Evolutionary conservation across 2,113 vertebrate species (phyloP), one percentile per base, ranked within the genome.

Genomic region (Orcinus orca): DNA sequence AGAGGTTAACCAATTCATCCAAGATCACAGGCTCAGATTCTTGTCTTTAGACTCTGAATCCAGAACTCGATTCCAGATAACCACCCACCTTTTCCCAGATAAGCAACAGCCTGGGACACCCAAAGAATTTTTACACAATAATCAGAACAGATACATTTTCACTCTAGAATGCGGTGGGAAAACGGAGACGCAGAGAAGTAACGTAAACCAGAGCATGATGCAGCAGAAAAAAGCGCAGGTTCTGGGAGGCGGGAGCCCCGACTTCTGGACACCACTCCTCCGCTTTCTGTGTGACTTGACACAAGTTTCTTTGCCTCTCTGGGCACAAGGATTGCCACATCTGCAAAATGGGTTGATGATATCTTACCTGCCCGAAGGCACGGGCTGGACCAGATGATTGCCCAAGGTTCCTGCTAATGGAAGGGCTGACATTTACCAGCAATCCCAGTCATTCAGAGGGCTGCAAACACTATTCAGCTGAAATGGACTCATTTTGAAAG

Each of bases 331-430:
- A 92, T 77, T 73, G 70, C 83, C 15, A 83, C n/a, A 50, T 91
- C 95, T 94, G 76, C 63, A 33, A 80, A 88, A 80, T 17, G 38
- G 65, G 76, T 50, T 38, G 82, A 87, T 65, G n/a, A 20, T 85
- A 96, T 89, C 93, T 94, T 50, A 73, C 60, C 67, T 63, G 38
- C 97, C 94, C 55, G 36, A 86, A 86, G 89, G 77, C 60, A 60
- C 31, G 77, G 73, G 18, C 77, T 55, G 38, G 80, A 9, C 71
- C n/a, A 90, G 67, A 31, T 14, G 44, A 82, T 95, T 95, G 82
- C 93, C 79, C 84, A 90, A 97, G 87, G 47, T 73, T 58, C 31
- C 88, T 82, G 14, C 62, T 50, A 77, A 38, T 82, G n/a, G 25
- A 60, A 93, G 10, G 53, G 6, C 74, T 90, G 63, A 83, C 68